phyloP scores from a whole-genome alignment of 2,888 invertebrate species.

The Cremastinae sp. region DNA sequence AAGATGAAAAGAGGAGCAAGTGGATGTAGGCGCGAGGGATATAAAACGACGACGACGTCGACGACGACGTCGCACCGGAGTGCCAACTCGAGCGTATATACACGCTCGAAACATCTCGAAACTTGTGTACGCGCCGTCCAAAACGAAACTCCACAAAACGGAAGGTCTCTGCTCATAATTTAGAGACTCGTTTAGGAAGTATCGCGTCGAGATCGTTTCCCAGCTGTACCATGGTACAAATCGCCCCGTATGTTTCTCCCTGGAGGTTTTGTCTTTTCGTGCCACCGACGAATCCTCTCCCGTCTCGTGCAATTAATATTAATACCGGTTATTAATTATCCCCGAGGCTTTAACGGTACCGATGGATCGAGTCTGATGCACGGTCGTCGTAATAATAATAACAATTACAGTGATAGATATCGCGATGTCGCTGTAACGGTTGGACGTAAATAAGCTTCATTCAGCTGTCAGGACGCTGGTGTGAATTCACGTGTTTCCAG shows the following conservation, averaged over 20 bases:
- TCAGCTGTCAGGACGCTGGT: too few relatives aligned
- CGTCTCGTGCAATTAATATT: slow-evolving; percentile 29
- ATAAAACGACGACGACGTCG: slow-evolving; percentile 7
- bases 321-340: slow-evolving; percentile 29
- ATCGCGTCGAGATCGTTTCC: slow-evolving; percentile 21
- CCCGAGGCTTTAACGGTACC: neutral
- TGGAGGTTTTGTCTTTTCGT: neutral
- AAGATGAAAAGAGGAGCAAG: slow-evolving; percentile 3
- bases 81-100: slow-evolving; percentile 52
- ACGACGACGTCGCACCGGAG: slow-evolving; percentile 23
- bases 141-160: slow-evolving; percentile 23
- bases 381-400: slow-evolving; percentile 10
- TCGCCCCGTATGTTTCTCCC: neutral
- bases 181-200: slow-evolving; percentile 8
- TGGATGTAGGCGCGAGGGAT: slow-evolving; percentile 4
- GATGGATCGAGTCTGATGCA: slow-evolving; percentile 16
- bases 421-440: too few relatives aligned
- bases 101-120: slow-evolving; percentile 41
- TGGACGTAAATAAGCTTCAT: too few relatives aligned
- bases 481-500: too few relatives aligned
- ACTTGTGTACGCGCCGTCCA: slow-evolving; percentile 8
- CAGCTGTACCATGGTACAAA: neutral
- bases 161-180: neutral
- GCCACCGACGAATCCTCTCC: neutral
- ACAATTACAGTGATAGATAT: neutral